Conservation (phyloP, 2,113 vertebrate species). For the Heterochromis multidens region DNA sequence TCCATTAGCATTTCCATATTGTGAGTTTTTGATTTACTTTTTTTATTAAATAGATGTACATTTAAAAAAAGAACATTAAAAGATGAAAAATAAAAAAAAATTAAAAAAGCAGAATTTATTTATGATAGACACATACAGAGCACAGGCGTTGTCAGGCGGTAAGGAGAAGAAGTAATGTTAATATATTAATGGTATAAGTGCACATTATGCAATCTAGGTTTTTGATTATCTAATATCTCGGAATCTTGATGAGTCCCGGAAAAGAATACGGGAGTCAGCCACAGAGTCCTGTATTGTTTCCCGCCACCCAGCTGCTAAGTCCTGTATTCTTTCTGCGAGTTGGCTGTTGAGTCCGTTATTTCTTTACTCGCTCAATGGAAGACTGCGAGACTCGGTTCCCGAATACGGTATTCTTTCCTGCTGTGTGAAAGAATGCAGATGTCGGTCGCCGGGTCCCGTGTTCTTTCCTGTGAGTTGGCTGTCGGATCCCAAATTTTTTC, state of each 20-base stretch:
- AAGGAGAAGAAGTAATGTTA: conserved; percentile 76
- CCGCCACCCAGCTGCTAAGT: background rate
- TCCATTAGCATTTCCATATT: conserved; percentile 60
- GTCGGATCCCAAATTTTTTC: fast-evolving
- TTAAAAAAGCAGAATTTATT: conserved; percentile 81
- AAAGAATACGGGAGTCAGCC: background rate
- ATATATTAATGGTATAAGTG: conserved; percentile 86
- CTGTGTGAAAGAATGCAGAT: background rate
- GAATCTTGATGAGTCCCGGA: conserved; percentile 20
- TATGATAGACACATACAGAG: conserved; percentile 88
- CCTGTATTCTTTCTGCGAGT: background rate
- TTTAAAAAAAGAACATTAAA: conserved; percentile 54
- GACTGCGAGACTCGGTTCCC: no score
- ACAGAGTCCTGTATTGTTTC: background rate
- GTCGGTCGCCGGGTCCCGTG: no score
- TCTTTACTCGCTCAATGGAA: fast-evolving
- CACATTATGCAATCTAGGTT: conserved; percentile 89
- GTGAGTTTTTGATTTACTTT: conserved; percentile 38
- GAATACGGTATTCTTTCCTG: background rate
- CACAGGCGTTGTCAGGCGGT: conserved; percentile 78
- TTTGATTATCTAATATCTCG: conserved; percentile 78
- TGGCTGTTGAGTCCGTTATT: background rate
- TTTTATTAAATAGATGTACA: conserved; percentile 59
- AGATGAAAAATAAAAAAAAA: conserved; percentile 34
- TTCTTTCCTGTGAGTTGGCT: background rate